A percentile compares a stretch with the other conserved stretches of the same genome.
Evolutionary conservation across 2,113 vertebrate species (phyloP).

Genomic region (Rynchops niger): DNA sequence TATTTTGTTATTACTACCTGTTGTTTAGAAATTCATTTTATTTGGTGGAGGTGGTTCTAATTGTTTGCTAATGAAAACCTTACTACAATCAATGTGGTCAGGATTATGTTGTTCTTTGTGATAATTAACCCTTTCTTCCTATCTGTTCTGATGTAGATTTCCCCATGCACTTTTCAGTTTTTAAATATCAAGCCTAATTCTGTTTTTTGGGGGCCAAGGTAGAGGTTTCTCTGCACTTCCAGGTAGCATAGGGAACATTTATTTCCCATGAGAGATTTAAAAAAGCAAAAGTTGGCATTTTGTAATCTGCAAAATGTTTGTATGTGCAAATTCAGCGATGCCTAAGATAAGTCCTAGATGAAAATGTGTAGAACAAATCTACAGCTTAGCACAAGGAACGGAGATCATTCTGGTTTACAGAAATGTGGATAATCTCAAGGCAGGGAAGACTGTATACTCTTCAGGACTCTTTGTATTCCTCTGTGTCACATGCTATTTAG

Average conservation of each 20-base stretch:
- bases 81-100: conserved; percentile 61
- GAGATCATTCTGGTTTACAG: background rate
- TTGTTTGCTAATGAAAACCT: conserved; percentile 77
- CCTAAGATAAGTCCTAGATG: background rate
- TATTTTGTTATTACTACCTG: conserved; percentile 81
- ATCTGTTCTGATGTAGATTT: background rate
- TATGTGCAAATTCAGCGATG: background rate
- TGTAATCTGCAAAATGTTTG: background rate
- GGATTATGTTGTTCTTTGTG: conserved; percentile 12
- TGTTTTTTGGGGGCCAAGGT: background rate
- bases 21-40: conserved; percentile 78
- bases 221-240: background rate
- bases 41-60: conserved; percentile 78
- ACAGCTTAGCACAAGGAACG: background rate
- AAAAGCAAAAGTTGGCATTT: background rate
- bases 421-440: background rate
- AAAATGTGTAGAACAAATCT: background rate
- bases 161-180: background rate
- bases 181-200: background rate
- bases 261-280: background rate
- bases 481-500: background rate
- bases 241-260: background rate
- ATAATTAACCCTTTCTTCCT: conserved; percentile 28
- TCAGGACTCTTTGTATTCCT: background rate
- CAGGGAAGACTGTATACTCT: background rate